Conservation (phyloP, 2,797 vertebrate species). For the Spatula clypeata region DNA sequence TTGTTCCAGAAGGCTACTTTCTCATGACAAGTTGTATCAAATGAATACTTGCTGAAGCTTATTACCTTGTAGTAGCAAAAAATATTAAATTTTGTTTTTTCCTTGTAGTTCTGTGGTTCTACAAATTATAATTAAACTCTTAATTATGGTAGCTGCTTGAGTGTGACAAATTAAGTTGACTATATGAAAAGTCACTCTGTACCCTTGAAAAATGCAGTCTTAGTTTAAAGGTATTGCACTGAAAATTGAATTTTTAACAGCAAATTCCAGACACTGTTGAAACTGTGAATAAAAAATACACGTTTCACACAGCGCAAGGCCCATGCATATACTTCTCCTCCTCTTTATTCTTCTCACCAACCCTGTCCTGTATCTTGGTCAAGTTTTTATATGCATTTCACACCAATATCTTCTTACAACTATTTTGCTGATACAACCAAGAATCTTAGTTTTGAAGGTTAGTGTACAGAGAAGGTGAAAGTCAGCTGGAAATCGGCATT, state of each 20-base stretch:
- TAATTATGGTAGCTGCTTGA: conserved; percentile 32
- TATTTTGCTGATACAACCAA: background rate
- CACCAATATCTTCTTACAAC: background rate
- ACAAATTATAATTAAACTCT: conserved; percentile 62
- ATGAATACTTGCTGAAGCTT: background rate
- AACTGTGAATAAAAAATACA: background rate
- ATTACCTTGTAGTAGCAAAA: conserved; percentile 4
- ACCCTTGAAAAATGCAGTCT: conserved; percentile 26
- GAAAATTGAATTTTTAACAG: background rate
- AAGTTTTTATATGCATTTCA: background rate
- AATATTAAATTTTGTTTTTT: conserved; percentile 35
- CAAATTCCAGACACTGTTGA: background rate
- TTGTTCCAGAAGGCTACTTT: background rate
- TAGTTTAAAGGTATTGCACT: background rate
- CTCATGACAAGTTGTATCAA: background rate
- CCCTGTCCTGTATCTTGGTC: background rate
- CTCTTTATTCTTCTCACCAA: background rate
- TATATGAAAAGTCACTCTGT: background rate
- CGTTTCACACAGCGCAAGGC: background rate
- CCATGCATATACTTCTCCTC: background rate
- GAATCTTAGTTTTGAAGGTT: background rate
- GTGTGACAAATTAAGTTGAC: conserved; percentile 45
- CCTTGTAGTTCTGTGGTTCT: conserved; percentile 22
- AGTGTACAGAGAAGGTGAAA: background rate
- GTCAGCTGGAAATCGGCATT: background rate